Evolutionary conservation across 1,140 invertebrate species (phyloP).

Genomic region (Aphaenogaster rudis): DNA sequence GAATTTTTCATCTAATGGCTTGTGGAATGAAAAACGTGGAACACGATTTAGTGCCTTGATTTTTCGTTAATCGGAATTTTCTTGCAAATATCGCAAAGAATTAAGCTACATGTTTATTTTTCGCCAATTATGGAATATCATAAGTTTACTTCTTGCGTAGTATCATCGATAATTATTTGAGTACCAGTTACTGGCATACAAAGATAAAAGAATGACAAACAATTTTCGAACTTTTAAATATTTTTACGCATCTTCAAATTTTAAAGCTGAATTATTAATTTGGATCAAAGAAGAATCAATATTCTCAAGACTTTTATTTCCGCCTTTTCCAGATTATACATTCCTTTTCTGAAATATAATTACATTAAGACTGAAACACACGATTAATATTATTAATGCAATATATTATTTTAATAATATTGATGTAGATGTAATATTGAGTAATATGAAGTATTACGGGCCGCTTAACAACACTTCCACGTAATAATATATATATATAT

Average conservation of each 20-base stretch:
- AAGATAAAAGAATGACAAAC: too few species aligned
- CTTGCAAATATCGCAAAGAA: neutral
- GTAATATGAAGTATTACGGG: neutral
- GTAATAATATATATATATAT: neutral
- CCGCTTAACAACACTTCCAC: neutral
- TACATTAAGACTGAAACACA: neutral
- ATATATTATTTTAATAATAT: constrained; percentile 1
- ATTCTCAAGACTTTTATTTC: neutral
- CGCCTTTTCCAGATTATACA: neutral
- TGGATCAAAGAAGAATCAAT: too few species aligned
- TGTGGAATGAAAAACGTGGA: neutral
- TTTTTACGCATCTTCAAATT: neutral
- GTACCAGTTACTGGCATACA: neutral
- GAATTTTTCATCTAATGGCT: neutral
- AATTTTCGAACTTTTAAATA: neutral
- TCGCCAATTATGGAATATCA: neutral
- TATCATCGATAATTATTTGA: neutral
- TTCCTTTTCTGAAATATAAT: neutral
- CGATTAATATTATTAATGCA: neutral
- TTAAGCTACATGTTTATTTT: neutral
- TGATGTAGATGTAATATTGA: neutral
- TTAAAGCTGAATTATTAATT: neutral
- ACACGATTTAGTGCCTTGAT: neutral
- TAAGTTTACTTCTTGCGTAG: neutral
- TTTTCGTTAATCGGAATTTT: neutral